A percentile compares a stretch with the other conserved stretches of the same genome.
These are phyloP conservation scores for Pelochelys cantorii DNA, from an alignment of 2,797 vertebrate species.

Conservation along the genomic window DNA sequence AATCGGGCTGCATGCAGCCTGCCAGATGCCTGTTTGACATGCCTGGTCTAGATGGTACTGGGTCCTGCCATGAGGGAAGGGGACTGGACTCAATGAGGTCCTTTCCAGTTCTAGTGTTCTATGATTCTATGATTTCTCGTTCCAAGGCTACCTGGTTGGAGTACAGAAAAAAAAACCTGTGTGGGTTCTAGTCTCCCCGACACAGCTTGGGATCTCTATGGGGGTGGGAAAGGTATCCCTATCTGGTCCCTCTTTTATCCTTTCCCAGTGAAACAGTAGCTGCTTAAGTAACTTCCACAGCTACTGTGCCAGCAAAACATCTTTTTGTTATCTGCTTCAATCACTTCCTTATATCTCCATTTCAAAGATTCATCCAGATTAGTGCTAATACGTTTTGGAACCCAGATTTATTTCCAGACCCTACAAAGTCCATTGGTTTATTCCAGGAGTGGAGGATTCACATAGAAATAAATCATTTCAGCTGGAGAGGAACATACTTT, in stretches of 20 bases:
- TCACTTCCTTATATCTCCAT: neutral
- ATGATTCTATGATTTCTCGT: neutral
- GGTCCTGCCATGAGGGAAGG: too few species aligned
- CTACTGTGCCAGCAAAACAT: neutral
- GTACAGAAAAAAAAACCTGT: neutral
- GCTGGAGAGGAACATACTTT: neutral
- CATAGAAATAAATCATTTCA: constrained; percentile 9
- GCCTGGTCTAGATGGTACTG: too few species aligned
- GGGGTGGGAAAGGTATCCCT: accelerated
- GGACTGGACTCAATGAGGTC: too few species aligned
- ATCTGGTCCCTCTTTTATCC: neutral
- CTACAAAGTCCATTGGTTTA: constrained; percentile 28
- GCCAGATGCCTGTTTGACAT: too few species aligned
- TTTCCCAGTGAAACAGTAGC: neutral
- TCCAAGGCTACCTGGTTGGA: neutral
- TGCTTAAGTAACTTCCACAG: neutral
- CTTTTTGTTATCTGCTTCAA: neutral
- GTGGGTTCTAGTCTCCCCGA: neutral
- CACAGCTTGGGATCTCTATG: accelerated
- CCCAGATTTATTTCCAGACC: neutral
- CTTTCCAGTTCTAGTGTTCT: too few species aligned
- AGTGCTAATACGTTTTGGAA: neutral
- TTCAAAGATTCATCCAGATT: constrained; percentile 14
- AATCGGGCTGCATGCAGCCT: too few species aligned
- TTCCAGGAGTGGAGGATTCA: neutral